A percentile compares a stretch with the other conserved stretches of the same genome.
These are phyloP conservation scores for Melospiza melodia DNA, from an alignment of 2,113 vertebrate species.

Conservation along the genomic window DNA sequence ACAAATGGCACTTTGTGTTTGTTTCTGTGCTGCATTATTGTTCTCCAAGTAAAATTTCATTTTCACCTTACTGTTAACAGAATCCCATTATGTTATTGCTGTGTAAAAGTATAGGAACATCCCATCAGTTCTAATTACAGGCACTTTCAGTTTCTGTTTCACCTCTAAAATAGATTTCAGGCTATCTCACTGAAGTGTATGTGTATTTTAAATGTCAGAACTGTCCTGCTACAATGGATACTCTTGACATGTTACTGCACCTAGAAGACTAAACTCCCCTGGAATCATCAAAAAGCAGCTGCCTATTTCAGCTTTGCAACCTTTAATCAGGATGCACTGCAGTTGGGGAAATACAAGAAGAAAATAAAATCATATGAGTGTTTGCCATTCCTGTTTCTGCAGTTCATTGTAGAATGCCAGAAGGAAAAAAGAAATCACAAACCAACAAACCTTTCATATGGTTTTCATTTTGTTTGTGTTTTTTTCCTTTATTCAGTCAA, in stretches of 20 bases:
- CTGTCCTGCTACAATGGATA: background rate
- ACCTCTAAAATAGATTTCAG: conserved; percentile 60
- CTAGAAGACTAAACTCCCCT: conserved; percentile 44
- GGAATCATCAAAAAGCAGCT: conserved; percentile 46
- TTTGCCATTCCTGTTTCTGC: background rate
- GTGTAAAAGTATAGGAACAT: conserved; percentile 72
- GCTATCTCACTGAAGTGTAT: conserved; percentile 24
- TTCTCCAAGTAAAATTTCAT: conserved; percentile 26
- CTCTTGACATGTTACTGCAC: conserved; percentile 1
- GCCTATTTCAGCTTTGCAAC: conserved; percentile 19
- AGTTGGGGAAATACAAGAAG: conserved; percentile 32
- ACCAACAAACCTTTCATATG: background rate
- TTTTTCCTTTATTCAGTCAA: conserved; percentile 13
- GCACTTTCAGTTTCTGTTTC: conserved; percentile 79
- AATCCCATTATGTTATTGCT: conserved; percentile 73
- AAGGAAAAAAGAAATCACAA: background rate
- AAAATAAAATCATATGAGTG: conserved; percentile 23
- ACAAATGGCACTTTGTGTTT: conserved; percentile 74
- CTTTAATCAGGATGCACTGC: background rate
- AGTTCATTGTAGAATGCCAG: conserved; percentile 7
- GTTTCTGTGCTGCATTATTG: conserved; percentile 62
- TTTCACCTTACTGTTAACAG: conserved; percentile 36
- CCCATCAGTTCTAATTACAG: conserved; percentile 75
- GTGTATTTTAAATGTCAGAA: background rate
- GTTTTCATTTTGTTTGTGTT: background rate